Conservation (phyloP, 2,797 vertebrate species). For the Hypotaenidia philippensis region DNA sequence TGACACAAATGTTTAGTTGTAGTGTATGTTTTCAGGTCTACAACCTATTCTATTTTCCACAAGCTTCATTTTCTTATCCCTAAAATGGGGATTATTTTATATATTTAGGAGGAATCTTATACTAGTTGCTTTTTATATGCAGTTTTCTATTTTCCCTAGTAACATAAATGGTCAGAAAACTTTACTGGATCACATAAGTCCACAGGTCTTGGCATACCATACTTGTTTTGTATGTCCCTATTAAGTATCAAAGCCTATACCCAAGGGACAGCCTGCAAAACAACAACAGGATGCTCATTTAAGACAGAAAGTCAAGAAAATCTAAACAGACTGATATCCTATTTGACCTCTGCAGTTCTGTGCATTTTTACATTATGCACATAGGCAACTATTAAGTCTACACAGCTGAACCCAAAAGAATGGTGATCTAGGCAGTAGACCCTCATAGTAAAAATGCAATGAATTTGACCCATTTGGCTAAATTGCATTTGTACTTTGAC, state of each 20-base stretch:
- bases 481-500: not conserved
- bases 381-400: not conserved
- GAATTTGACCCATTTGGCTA: not conserved
- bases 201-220: not conserved
- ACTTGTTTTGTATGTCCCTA: not conserved
- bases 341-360: not conserved
- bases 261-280: not conserved
- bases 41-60: not conserved
- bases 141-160: not conserved
- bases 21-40: not conserved
- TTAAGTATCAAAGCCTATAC: slow-evolving; percentile 1
- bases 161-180: not conserved
- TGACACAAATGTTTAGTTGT: not conserved
- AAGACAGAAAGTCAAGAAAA: not conserved
- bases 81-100: not conserved
- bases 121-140: not conserved
- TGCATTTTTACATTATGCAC: not conserved
- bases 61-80: not conserved
- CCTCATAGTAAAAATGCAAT: not conserved
- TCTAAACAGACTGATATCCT: not conserved
- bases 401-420: not conserved
- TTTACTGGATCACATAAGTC: not conserved
- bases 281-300: not conserved
- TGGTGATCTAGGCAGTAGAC: not conserved
- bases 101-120: not conserved